Evolutionary conservation across 1,140 invertebrate species (phyloP), one percentile per base, ranked within the genome.

Genomic region (Aplysia californica): DNA sequence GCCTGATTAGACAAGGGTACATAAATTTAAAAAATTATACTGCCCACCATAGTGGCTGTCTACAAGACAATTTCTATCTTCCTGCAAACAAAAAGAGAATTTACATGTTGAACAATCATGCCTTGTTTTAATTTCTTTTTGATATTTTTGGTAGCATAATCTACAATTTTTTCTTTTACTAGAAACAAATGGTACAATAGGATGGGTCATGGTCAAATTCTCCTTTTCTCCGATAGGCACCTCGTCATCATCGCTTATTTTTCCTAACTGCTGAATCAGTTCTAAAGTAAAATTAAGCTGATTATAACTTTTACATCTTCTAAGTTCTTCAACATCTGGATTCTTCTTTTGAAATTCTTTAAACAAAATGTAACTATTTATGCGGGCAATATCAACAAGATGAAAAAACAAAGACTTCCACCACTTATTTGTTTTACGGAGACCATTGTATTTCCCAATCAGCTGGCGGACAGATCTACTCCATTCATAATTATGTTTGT

Each of bases 321-420:
- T 29, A 10, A 66, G 31, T 66, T 66, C 64, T 20, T 4, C 0
- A 29, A 33, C n/a, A 31, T 66, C 36, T 20, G 20, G 1, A 0
- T 66, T 66, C 36, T 36, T 66, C 33, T 29, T 29, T 18, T 33
- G 3, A 31, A 66, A 66, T 33, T 66, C 64, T 10, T 72, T 72
- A 31, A 50, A 72, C 15, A 72, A 3, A 56, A 72, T 72, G 31
- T 2, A 72, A 31, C 69, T 72, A 56, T 72, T 72, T 50, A 72
- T 50, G 26, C 39, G 26, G n/a, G 41, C 29, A 23, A 72, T 39
- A 10, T 72, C 69, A 56, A 72, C 4, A 15, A 72, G 33, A 26
- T 50, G 44, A 29, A 56, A 56, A 26, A 72, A 58, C n/a, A 56
- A 21, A 31, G 39, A 56, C 35, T 72, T 72, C 41, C 44, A 72